A percentile compares a stretch with the other conserved stretches of the same genome.
Evolutionary conservation across 2,888 invertebrate genomes (phyloP).

Genomic region (Zeuzera pyrina): DNA sequence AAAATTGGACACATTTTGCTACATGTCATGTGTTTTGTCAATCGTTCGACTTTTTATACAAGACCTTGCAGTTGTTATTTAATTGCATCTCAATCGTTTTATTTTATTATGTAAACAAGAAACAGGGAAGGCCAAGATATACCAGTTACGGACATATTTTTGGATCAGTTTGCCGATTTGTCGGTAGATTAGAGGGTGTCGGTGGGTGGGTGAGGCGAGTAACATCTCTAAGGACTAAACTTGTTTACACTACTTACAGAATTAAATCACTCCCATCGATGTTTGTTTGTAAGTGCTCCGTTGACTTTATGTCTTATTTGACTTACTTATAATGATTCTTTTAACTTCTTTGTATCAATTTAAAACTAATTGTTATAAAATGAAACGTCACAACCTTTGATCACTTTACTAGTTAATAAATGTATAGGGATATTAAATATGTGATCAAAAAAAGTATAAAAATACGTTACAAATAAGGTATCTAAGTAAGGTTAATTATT

Average conservation of each 20-base stretch:
- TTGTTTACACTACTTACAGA: conserved; percentile 66
- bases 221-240: conserved; percentile 47
- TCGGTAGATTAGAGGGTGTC: conserved; percentile 25
- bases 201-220: conserved; percentile 28
- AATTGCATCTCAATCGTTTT: too few species aligned
- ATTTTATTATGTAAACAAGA: neutral
- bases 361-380: neutral
- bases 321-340: neutral
- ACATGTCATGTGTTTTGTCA: conserved; percentile 22
- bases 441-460: too few species aligned
- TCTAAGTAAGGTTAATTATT: too few species aligned
- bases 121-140: conserved; percentile 23
- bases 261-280: conserved; percentile 53
- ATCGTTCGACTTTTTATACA: too few species aligned
- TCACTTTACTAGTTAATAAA: too few species aligned
- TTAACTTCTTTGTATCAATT: neutral
- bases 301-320: conserved; percentile 23
- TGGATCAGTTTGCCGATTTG: conserved; percentile 32
- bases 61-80: too few species aligned
- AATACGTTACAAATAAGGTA: too few species aligned
- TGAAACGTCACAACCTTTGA: too few species aligned
- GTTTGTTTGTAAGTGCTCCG: conserved; percentile 37
- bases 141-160: conserved; percentile 32
- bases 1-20: conserved; percentile 25
- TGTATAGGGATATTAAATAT: too few species aligned